Evolutionary conservation across 2,797 vertebrate species (phyloP), one percentile per base, ranked within the genome.

Genomic region (Anguilla anguilla): DNA sequence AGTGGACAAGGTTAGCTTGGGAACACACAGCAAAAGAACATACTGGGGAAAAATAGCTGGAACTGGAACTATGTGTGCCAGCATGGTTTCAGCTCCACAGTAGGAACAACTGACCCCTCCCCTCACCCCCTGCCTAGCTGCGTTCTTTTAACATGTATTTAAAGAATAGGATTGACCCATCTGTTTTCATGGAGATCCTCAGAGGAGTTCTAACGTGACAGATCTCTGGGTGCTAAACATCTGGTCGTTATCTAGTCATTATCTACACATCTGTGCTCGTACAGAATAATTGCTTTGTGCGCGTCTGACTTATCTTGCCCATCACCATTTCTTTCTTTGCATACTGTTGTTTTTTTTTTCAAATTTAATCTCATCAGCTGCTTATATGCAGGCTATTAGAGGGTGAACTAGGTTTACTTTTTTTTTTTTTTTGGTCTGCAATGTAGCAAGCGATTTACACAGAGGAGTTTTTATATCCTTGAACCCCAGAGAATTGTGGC

Each of bases 401-500:
- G 39, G 19, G 15, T 79, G n/a, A 6, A 79, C 15, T 19, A n/a
- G 46, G 19, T 82, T 7, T 82, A 6, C 43, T 17, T 1, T 17
- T 17, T 74, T 79, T n/a, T n/a, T n/a, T 35, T 35, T 22, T 79
- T 46, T 19, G 25, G 64, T 67, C 43, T 6, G 79, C 22, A 51
- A 46, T 51, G 43, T 7, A 25, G 9, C 5, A 46, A 49, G n/a
- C 19, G 35, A 35, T 77, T 49, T 25, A 49, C 46, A 51, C 79
- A 49, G 46, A 82, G 79, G 85, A 89, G 85, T 85, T 91, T 86
- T 84, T 83, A 87, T 85, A 86, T 79, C 83, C 51, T 9, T 35
- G 85, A 86, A 61, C 15, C 87, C 85, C 49, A 67, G 88, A 91
- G 85, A 90, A 90, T 86, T 84, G 84, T 51, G 77, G 79, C 85